A percentile compares a stretch with the other conserved stretches of the same genome.
phyloP scores from a whole-genome alignment of 2,113 vertebrate genomes.

The Cromileptes altivelis region DNA sequence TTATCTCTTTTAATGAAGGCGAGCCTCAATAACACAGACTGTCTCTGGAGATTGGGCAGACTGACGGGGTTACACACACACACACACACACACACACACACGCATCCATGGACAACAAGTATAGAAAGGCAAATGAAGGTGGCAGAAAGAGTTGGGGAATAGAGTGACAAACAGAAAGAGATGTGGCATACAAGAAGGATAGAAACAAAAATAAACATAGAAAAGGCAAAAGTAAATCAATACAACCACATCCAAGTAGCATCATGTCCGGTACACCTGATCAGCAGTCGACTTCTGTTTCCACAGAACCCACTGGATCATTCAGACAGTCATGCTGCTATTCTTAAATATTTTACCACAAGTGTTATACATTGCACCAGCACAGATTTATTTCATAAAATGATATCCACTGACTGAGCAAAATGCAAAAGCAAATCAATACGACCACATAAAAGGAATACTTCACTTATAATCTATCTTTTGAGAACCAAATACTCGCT shows the following conservation, averaged over 20 bases:
- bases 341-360: neutral
- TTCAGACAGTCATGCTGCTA: too few relatives aligned
- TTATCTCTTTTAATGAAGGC: slow-evolving; percentile 40
- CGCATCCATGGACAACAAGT: neutral
- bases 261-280: neutral
- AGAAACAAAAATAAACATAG: neutral
- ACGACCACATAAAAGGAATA: neutral
- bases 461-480: neutral
- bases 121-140: slow-evolving; percentile 57
- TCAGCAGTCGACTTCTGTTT: neutral
- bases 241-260: neutral
- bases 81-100: slow-evolving; percentile 10
- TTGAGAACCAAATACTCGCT: neutral
- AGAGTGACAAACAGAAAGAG: neutral
- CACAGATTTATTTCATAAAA: neutral
- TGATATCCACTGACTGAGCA: neutral
- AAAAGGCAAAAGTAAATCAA: neutral
- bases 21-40: slow-evolving; percentile 34
- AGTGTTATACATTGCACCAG: too few relatives aligned
- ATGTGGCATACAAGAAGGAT: neutral
- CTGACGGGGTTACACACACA: slow-evolving; percentile 16
- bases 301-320: neutral
- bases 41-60: slow-evolving; percentile 42
- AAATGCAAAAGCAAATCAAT: neutral
- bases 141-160: neutral